Evolutionary conservation across 2,888 invertebrate species (phyloP), one percentile per base, ranked within the genome.

Genomic region (Trisateles emortualis): DNA sequence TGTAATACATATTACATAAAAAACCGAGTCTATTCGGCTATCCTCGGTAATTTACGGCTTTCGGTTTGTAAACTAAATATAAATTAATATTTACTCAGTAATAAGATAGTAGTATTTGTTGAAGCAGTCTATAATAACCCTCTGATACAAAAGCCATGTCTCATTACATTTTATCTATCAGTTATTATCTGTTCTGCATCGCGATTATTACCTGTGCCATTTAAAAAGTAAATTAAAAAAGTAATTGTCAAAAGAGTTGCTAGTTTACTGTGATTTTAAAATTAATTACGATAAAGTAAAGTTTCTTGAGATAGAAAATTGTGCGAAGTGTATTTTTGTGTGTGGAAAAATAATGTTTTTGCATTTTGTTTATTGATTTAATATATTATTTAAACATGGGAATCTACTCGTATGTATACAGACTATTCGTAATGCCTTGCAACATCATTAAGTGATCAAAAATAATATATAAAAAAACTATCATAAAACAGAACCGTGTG

Each of bases 401-500:
- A 77, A 80, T 90, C 76, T 88, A 84, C 78, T 88, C 90, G 19
- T 92, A 91, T 64, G 88, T 92, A 0, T 92, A 90, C 64, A 79
- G 92, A 72, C 81, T 92, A 44, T 92, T 92, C 76, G 90, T 92
- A 3, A 92, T 87, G 90, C 71, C 78, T 43, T 44, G 41, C 59
- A 67, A 70, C 46, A 72, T 75, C 51, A 59, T 78, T 1, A 77
- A 81, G 78, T 81, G 77, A 79, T 42, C 58, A 57, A 19, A 35
- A 39, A 40, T 40, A 44, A 40, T 47, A 13, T 44, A 36, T n/a
- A 47, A 40, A 48, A 32, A 48, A 17, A 47, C 4, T 16, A 22
- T 19, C 47, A 19, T 11, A 44, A 22, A 36, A 36, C 17, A 52
- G 16, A 53, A 65, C 46, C 43, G 40, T 44, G 29, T 29, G 36